Evolutionary conservation across 1,140 invertebrate genomes (phyloP), one percentile per base, ranked within the genome.

Genomic region (Drosophila biarmipes): DNA sequence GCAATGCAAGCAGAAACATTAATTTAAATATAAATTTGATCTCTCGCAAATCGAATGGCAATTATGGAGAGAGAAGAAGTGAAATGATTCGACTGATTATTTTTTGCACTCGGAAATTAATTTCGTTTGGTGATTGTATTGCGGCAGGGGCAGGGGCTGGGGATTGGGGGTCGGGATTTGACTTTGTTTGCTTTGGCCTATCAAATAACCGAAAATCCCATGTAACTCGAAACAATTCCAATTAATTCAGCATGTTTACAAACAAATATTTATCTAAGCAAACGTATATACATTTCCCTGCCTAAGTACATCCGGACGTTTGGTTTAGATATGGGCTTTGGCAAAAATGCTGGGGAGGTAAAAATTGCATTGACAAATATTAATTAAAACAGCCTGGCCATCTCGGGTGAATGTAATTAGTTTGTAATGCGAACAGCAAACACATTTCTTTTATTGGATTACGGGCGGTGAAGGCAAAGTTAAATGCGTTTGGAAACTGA

Each of bases 21-120:
- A 78, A 86, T 86, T 78, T 66, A 74, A 81, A 86, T 75, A 72
- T 71, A 29, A 71, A 82, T 73, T 73, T 76, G 53, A 62, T 62
- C 53, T 68, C 62, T 29, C 11, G 17, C 55, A 57, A 37, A 69
- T 63, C 43, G 61, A 64, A 71, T 57, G 55, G 59, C 74, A 78
- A 69, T 78, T 74, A 82, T 49, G 57, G 24, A 15, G 15, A 34
- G 38, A 27, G 12, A 34, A 24, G 19, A 11, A 34, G 48, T 15
- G 12, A 38, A 62, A 55, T 48, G 64, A 64, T 68, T 69, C 40
- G 15, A 56, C 69, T 71, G 51, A 69, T 56, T 71, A 48, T 69
- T 68, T 68, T 68, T 56, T 62, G 63, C 51, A 51, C 21, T 67
- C 63, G 21, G 17, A 69, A 69, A 69, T 69, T 69, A 73, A 72